Evolutionary conservation across 2,797 vertebrate genomes (phyloP).

Genomic region (Micromesistius poutassou): DNA sequence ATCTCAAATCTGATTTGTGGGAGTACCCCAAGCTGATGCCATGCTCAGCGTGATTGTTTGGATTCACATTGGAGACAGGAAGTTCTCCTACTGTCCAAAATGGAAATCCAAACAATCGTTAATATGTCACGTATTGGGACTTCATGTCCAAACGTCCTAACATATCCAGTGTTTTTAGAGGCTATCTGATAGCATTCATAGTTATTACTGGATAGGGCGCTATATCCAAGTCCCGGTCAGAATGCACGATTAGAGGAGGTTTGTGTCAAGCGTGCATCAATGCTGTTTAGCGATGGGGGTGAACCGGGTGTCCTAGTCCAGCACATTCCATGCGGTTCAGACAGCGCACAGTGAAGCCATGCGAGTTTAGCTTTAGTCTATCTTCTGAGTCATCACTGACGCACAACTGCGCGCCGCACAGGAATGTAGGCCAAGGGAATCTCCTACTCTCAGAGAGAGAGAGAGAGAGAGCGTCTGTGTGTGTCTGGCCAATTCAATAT

Average conservation of each 20-base stretch:
- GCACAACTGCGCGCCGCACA: conserved; percentile 59
- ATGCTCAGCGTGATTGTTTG: no score
- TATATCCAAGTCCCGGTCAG: neutral
- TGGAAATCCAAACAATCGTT: neutral
- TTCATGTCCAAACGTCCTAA: neutral
- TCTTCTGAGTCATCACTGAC: conserved; percentile 73
- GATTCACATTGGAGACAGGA: no score
- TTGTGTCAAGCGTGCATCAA: conserved; percentile 5
- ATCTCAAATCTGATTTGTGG: no score
- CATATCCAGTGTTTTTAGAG: neutral
- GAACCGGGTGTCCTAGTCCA: conserved; percentile 45
- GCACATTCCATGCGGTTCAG: conserved; percentile 58
- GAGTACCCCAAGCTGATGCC: no score
- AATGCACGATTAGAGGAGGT: neutral
- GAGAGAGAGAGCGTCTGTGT: conserved; percentile 52
- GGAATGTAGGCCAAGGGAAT: conserved; percentile 75
- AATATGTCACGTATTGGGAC: neutral
- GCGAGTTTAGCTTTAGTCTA: conserved; percentile 37
- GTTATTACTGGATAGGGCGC: neutral
- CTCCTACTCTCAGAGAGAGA: conserved; percentile 44
- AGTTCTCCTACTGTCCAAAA: neutral
- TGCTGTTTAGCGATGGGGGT: conserved; percentile 33
- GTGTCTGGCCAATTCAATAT: conserved; percentile 29
- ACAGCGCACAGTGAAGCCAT: conserved; percentile 49
- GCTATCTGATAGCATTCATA: neutral